These are phyloP conservation scores for Lepidocyrtinus sp. DNA, from an alignment of 2,888 invertebrate genomes.

Conservation along the genomic window DNA sequence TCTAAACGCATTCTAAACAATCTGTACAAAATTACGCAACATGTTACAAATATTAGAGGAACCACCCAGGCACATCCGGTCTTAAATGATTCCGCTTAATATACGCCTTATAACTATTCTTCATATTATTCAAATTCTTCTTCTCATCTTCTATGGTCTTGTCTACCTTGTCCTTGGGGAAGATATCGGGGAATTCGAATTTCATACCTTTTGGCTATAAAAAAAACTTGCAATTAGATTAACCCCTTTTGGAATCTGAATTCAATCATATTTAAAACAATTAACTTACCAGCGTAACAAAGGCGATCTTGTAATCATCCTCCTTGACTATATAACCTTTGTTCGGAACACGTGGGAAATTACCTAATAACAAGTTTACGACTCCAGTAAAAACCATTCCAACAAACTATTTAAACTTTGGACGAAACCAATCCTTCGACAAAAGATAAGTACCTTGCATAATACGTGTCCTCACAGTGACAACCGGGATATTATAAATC, in stretches of 20 bases:
- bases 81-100: constrained; percentile 33
- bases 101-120: constrained; percentile 29
- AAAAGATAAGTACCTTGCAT: constrained; percentile 77
- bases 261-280: not conserved
- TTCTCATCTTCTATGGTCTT: constrained; percentile 40
- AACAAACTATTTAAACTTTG: not conserved
- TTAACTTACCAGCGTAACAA: constrained; percentile 81
- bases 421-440: not conserved
- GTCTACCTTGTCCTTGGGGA: constrained; percentile 37
- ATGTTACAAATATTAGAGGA: constrained; percentile 15
- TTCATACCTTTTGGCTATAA: constrained; percentile 37
- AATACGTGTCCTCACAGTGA: constrained; percentile 84
- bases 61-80: constrained; percentile 52
- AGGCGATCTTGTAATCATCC: constrained; percentile 87
- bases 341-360: constrained; percentile 76
- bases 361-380: constrained; percentile 70
- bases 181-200: constrained; percentile 44
- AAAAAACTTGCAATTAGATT: not conserved
- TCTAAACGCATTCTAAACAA: too few species aligned
- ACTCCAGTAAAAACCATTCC: too few species aligned
- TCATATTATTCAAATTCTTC: constrained; percentile 32
- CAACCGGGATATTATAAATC: constrained; percentile 90
- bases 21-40: not conserved
- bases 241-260: not conserved
- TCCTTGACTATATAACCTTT: constrained; percentile 81